Percentiles rank a stretch among this genome's conserved stretches.
These are phyloP conservation scores for Thunnus maccoyii DNA, from an alignment of 2,113 vertebrate genomes.

Conservation along the genomic window DNA sequence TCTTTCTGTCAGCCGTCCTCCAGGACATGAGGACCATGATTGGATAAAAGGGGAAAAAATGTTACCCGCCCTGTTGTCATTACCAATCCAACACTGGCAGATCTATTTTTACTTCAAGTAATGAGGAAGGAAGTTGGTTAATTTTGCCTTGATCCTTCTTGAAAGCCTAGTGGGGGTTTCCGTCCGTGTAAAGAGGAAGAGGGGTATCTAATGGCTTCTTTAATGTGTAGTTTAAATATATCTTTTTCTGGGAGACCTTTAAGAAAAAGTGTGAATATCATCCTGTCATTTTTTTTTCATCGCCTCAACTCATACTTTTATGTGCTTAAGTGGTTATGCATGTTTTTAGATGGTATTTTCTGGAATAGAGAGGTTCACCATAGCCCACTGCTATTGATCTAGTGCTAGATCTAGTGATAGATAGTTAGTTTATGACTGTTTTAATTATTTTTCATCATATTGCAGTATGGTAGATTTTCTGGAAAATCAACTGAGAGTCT, in stretches of 20 bases:
- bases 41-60: conserved; percentile 74
- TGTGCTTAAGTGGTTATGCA: conserved; percentile 19
- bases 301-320: conserved; percentile 28
- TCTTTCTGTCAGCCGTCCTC: conserved; percentile 79
- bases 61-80: conserved; percentile 78
- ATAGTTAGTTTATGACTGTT: too few relatives aligned
- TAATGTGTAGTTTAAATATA: conserved; percentile 75
- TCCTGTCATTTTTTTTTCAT: conserved; percentile 24
- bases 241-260: conserved; percentile 59
- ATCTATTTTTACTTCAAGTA: conserved; percentile 81
- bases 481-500: too few relatives aligned
- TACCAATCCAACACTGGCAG: conserved; percentile 70
- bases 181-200: conserved; percentile 55
- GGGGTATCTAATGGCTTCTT: conserved; percentile 68
- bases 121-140: conserved; percentile 79
- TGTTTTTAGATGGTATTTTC: background rate
- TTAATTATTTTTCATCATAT: too few relatives aligned
- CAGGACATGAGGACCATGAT: conserved; percentile 71
- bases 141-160: conserved; percentile 77
- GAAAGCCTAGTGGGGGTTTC: conserved; percentile 69
- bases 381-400: background rate
- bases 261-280: conserved; percentile 33
- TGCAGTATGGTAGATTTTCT: too few relatives aligned
- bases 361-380: conserved; percentile 16
- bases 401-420: too few relatives aligned